Conservation (phyloP, 2,888 invertebrate genomes). For the Malthinus seriepunctatus region DNA sequence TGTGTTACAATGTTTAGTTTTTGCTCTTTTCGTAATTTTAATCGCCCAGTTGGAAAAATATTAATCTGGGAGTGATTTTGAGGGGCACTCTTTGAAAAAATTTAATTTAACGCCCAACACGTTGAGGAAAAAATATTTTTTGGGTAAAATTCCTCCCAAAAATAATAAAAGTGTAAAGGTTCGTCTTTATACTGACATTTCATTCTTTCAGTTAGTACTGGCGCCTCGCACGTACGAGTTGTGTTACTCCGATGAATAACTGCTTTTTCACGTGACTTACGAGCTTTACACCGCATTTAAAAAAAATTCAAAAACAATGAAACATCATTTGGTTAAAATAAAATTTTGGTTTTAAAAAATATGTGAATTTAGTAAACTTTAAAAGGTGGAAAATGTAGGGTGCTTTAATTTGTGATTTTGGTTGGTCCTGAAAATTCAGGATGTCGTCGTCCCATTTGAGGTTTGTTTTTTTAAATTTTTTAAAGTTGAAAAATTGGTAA, state of each 20-base stretch:
- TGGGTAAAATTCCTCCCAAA: slow-evolving; percentile 11
- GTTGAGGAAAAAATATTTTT: no score
- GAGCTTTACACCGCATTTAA: not conserved
- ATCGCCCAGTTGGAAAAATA: not conserved
- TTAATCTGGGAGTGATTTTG: not conserved
- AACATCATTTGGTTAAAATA: not conserved
- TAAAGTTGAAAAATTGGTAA: no score
- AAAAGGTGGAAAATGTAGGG: not conserved
- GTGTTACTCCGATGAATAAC: slow-evolving; percentile 11
- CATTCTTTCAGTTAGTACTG: slow-evolving; percentile 19
- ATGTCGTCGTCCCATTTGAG: not conserved
- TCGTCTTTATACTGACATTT: slow-evolving; percentile 14
- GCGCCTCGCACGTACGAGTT: slow-evolving; percentile 21
- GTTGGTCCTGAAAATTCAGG: not conserved
- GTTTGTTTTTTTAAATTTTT: not conserved
- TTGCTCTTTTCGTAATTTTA: not conserved
- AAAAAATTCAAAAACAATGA: not conserved
- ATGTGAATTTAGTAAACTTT: not conserved
- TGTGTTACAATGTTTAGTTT: no score
- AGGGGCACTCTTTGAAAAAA: not conserved
- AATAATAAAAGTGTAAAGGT: slow-evolving; percentile 17
- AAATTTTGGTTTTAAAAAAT: not conserved
- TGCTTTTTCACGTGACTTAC: slow-evolving; percentile 19
- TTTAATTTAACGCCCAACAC: no score
- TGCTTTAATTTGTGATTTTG: not conserved